Percentiles rank a stretch among this genome's conserved stretches.
These are phyloP conservation scores for Aphrophora alni DNA, from an alignment of 2,888 invertebrate genomes.

Conservation along the genomic window DNA sequence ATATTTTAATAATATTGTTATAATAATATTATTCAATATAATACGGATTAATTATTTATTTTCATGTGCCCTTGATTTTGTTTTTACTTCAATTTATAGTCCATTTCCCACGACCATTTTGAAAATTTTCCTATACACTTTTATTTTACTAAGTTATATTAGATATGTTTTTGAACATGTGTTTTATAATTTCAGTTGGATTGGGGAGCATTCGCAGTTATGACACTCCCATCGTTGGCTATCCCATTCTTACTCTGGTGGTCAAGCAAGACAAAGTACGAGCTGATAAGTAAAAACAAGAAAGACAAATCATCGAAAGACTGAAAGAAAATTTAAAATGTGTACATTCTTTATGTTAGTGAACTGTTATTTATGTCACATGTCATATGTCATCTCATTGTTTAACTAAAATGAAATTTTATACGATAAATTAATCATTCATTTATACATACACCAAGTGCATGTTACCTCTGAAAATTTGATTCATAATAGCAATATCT, in stretches of 20 bases:
- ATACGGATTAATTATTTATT: too few relatives aligned
- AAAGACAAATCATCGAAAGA: constrained; percentile 57
- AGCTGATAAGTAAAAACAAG: constrained; percentile 74
- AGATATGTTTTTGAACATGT: too few relatives aligned
- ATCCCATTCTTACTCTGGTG: constrained; percentile 96
- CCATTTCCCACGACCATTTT: too few relatives aligned
- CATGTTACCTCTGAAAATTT: neutral
- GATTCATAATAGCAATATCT: too few relatives aligned
- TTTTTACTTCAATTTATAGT: too few relatives aligned
- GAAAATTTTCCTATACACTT: too few relatives aligned
- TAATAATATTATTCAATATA: too few relatives aligned
- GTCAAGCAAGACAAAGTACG: constrained; percentile 94
- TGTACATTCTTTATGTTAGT: neutral
- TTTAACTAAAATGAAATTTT: neutral
- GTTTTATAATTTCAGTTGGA: constrained; percentile 66
- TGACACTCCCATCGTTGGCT: constrained; percentile 93
- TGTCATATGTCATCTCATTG: neutral
- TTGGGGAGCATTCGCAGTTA: constrained; percentile 96
- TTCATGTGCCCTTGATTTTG: too few relatives aligned
- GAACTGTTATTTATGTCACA: neutral
- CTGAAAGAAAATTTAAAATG: constrained; percentile 16
- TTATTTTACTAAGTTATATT: too few relatives aligned
- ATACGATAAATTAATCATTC: neutral
- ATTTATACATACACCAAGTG: neutral
- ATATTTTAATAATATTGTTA: too few relatives aligned